These are phyloP conservation scores for Sinella curviseta DNA, from an alignment of 1,140 invertebrate genomes.

Conservation along the genomic window DNA sequence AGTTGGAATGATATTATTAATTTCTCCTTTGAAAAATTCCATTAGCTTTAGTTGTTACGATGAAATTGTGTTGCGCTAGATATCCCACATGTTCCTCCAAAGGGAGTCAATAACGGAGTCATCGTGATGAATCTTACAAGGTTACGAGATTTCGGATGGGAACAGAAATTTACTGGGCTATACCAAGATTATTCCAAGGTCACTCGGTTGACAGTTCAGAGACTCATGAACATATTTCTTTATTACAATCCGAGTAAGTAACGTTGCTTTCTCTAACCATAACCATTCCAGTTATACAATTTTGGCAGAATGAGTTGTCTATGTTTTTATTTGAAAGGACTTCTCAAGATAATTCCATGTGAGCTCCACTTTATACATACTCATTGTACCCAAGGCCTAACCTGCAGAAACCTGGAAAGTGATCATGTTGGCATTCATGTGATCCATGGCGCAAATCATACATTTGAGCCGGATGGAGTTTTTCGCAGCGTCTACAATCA, in stretches of 20 bases:
- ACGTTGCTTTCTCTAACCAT: not conserved
- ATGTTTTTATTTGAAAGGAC: not conserved
- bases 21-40: not conserved
- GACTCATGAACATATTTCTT: not conserved
- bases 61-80: not conserved
- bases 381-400: not conserved
- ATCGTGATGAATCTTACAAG: constrained; percentile 95
- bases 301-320: not conserved
- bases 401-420: not conserved
- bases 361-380: not conserved
- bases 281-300: too few species aligned
- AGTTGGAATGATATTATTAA: not conserved
- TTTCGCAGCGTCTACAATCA: too few species aligned
- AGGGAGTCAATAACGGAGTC: constrained; percentile 90
- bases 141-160: constrained; percentile 83
- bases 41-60: not conserved
- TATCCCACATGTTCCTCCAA: not conserved
- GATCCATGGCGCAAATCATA: not conserved
- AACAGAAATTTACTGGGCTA: constrained; percentile 76
- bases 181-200: constrained; percentile 70
- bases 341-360: not conserved
- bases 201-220: not conserved
- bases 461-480: too few species aligned
- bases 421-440: not conserved
- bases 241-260: not conserved